phyloP scores from a whole-genome alignment of 2,888 invertebrate species.

The Lissonota sp. region DNA sequence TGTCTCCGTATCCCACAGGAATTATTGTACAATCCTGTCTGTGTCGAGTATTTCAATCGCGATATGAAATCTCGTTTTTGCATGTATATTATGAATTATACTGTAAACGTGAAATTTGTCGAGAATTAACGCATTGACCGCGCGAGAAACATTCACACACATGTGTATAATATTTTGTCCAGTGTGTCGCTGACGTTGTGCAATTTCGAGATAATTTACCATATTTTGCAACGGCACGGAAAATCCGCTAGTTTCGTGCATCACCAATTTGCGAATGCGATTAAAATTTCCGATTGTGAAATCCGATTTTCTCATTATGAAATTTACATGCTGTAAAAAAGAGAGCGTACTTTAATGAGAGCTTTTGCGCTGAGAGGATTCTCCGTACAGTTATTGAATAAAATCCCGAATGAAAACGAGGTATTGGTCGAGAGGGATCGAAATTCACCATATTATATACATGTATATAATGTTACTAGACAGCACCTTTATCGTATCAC shows the following conservation, averaged over 20 bases:
- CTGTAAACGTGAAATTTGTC: conserved; percentile 49
- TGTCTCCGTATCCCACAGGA: conserved; percentile 6
- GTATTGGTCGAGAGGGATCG: background rate
- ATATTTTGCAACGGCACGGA: conserved; percentile 16
- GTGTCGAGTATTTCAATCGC: conserved; percentile 54
- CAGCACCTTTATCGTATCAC: conserved; percentile 29
- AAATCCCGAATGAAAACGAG: conserved; percentile 9
- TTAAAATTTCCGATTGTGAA: conserved; percentile 11
- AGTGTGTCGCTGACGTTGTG: background rate
- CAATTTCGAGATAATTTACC: conserved; percentile 47
- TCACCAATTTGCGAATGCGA: conserved; percentile 11
- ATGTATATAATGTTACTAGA: background rate
- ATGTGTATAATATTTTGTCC: too few relatives aligned
- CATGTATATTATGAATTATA: conserved; percentile 29
- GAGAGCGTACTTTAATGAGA: too few relatives aligned
- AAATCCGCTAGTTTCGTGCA: conserved; percentile 32
- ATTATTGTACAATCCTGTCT: conserved; percentile 3
- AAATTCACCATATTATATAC: background rate
- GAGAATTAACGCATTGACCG: conserved; percentile 45
- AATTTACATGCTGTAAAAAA: too few relatives aligned
- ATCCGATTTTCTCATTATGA: background rate
- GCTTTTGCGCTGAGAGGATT: too few relatives aligned
- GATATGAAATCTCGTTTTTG: conserved; percentile 36
- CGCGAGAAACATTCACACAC: too few relatives aligned
- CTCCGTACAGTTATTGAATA: conserved; percentile 3